Percentiles rank a stretch among this genome's conserved stretches.
phyloP scores from a whole-genome alignment of 2,797 vertebrate species.

The Dermochelys coriacea region DNA sequence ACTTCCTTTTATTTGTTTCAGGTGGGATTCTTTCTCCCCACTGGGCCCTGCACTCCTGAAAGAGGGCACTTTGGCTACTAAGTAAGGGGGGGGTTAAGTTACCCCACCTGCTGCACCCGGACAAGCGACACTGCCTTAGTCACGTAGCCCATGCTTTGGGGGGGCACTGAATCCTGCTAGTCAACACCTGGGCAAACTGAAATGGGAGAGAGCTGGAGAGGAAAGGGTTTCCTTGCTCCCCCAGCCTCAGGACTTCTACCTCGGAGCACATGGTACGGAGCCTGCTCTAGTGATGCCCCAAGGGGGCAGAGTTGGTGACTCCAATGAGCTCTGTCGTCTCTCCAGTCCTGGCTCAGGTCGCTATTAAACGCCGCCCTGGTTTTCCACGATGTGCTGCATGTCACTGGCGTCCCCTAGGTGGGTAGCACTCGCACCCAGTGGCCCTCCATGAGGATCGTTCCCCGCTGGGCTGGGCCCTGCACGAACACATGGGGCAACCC shows the following conservation, averaged over 20 bases:
- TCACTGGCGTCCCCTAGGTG: not conserved
- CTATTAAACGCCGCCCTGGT: not conserved
- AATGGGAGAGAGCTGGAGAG: not conserved
- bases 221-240: not conserved
- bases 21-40: not conserved
- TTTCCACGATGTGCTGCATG: not conserved
- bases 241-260: not conserved
- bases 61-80: not conserved
- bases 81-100: not conserved
- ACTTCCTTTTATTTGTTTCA: not conserved
- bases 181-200: too few species aligned
- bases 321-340: not conserved
- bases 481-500: not conserved
- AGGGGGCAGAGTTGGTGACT: not conserved
- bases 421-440: not conserved
- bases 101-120: not conserved
- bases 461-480: not conserved
- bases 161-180: not conserved
- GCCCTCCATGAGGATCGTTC: not conserved
- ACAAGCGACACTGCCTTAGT: not conserved
- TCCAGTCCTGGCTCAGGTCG: not conserved
- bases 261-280: accelerated
- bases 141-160: accelerated
- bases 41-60: not conserved
- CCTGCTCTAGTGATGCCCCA: not conserved